These are phyloP conservation scores for Hirtodrosophila cameraria DNA, from an alignment of 2,888 invertebrate genomes.

Conservation along the genomic window DNA sequence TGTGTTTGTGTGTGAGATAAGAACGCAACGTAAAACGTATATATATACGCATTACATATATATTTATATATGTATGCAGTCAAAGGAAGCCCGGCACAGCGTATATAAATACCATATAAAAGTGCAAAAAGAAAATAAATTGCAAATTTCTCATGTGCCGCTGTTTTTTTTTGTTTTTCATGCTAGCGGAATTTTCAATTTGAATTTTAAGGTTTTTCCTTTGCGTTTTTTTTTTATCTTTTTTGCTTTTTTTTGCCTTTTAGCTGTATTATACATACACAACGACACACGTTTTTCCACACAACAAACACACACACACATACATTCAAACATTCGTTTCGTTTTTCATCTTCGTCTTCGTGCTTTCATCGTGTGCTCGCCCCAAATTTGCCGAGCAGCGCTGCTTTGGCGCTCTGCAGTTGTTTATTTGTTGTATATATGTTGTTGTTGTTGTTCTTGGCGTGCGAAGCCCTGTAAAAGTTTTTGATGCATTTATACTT, in stretches of 20 bases:
- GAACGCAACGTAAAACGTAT: conserved; percentile 26
- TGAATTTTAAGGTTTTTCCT: conserved; percentile 37
- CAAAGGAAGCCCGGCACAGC: conserved; percentile 54
- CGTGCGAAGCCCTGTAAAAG: conserved; percentile 54
- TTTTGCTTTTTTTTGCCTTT: conserved; percentile 57
- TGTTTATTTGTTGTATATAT: conserved; percentile 40
- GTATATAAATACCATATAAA: conserved; percentile 50
- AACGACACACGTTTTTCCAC: conserved; percentile 71
- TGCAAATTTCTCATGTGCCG: conserved; percentile 20
- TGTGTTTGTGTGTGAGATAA: conserved; percentile 45
- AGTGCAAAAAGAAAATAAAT: conserved; percentile 34
- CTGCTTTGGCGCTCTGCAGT: conserved; percentile 32
- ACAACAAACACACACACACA: conserved; percentile 48
- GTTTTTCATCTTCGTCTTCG: conserved; percentile 24
- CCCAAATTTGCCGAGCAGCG: conserved; percentile 22
- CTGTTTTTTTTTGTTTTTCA: conserved; percentile 23
- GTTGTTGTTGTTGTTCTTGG: conserved; percentile 23
- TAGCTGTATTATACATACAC: conserved; percentile 77
- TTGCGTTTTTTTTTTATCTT: conserved; percentile 30
- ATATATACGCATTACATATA: neutral
- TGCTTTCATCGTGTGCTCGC: conserved; percentile 26
- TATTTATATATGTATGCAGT: conserved; percentile 40
- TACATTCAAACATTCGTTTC: conserved; percentile 26
- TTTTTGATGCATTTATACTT: too few relatives aligned
- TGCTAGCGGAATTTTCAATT: conserved; percentile 56